These are phyloP conservation scores for Gymnogyps californianus DNA, from an alignment of 2,113 vertebrate genomes.

Conservation along the genomic window DNA sequence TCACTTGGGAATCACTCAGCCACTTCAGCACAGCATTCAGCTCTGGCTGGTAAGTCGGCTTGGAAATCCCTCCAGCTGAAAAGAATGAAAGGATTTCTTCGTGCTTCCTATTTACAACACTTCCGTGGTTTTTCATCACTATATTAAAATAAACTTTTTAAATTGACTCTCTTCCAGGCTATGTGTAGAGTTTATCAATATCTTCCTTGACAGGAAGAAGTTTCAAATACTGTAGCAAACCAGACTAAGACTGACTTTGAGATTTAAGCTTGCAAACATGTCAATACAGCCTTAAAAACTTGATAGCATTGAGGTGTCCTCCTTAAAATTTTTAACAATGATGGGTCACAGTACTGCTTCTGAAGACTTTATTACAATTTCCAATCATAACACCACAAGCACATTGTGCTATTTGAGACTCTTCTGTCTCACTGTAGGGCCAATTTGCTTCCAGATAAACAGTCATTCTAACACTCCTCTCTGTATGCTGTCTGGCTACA, in stretches of 20 bases:
- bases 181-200: neutral
- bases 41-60: neutral
- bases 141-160: neutral
- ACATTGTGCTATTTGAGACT: neutral
- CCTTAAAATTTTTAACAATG: neutral
- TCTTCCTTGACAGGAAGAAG: neutral
- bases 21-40: neutral
- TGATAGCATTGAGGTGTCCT: neutral
- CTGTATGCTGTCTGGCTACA: neutral
- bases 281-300: neutral
- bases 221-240: neutral
- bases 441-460: neutral
- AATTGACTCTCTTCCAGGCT: neutral
- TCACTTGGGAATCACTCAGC: neutral
- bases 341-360: neutral
- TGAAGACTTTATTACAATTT: neutral
- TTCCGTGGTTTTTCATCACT: neutral
- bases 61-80: neutral
- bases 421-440: neutral
- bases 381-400: fast-evolving
- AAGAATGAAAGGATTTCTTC: neutral
- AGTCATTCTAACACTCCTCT: neutral
- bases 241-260: neutral
- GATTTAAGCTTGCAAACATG: neutral
- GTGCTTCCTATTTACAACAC: neutral